Conservation (phyloP, 2,797 vertebrate species). For the Sebastes cheni region DNA sequence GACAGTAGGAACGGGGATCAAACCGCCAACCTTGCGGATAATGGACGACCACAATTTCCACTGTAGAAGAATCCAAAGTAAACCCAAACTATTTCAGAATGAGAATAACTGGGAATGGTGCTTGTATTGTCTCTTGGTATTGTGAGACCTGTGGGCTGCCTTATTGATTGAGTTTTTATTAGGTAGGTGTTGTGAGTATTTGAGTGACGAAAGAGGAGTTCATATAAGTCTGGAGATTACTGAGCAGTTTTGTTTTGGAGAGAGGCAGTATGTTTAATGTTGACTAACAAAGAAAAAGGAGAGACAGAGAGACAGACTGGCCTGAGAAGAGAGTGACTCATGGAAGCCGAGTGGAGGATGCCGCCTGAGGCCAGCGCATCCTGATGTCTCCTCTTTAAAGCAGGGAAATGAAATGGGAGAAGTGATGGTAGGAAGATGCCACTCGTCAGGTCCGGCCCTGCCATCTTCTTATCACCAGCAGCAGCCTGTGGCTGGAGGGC, state of each 20-base stretch:
- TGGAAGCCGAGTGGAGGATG: constrained; percentile 55
- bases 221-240: constrained; percentile 42
- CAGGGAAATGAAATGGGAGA: constrained; percentile 69
- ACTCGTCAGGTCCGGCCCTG: constrained; percentile 49
- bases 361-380: constrained; percentile 66
- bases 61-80: neutral
- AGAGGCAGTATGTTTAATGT: constrained; percentile 37
- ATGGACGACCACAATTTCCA: neutral
- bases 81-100: neutral
- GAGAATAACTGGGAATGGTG: neutral
- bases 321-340: constrained; percentile 15
- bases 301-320: neutral
- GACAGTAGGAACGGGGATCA: too few relatives aligned
- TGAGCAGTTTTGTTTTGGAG: constrained; percentile 26
- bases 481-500: constrained; percentile 72
- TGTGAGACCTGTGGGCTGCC: constrained; percentile 36
- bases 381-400: constrained; percentile 72
- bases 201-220: constrained; percentile 28
- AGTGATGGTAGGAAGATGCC: constrained; percentile 70
- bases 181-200: constrained; percentile 28
- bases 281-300: constrained; percentile 14
- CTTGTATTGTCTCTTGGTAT: constrained; percentile 11
- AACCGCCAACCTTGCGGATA: too few relatives aligned
- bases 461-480: constrained; percentile 74
- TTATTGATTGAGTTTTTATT: constrained; percentile 64